Evolutionary conservation across 1,140 invertebrate species (phyloP).

Genomic region (Drosophila mauritiana): DNA sequence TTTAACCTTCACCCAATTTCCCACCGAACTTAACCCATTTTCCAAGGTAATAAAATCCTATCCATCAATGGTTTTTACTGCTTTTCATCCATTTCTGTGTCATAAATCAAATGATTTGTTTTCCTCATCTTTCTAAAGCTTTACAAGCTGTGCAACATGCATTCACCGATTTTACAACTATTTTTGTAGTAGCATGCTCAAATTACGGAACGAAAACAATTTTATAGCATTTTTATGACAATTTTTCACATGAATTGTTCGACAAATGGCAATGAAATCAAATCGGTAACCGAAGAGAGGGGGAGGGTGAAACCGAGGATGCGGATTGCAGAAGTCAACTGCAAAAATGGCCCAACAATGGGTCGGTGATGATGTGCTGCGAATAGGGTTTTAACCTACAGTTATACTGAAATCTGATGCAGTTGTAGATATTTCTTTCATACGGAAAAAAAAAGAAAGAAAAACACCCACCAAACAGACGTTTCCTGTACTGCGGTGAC

Average conservation of each 20-base stretch:
- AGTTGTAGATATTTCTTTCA: constrained; percentile 11
- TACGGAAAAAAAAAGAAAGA: background rate
- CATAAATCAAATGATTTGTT: constrained; percentile 26
- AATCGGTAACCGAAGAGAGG: constrained; percentile 27
- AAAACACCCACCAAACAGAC: constrained; percentile 56
- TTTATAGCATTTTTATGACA: constrained; percentile 82
- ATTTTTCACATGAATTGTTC: constrained; percentile 80
- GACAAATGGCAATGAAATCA: constrained; percentile 41
- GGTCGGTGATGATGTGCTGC: constrained; percentile 31
- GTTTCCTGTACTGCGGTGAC: constrained; percentile 69
- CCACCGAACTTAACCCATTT: constrained; percentile 20
- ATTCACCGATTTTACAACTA: constrained; percentile 51
- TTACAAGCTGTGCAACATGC: constrained; percentile 38
- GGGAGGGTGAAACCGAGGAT: background rate
- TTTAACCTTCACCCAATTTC: constrained; percentile 19
- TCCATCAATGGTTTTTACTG: constrained; percentile 8
- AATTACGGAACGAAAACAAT: constrained; percentile 52
- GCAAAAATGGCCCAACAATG: constrained; percentile 46
- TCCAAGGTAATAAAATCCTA: constrained; percentile 16
- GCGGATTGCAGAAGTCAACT: constrained; percentile 22
- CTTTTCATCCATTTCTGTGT: background rate
- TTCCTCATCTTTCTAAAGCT: constrained; percentile 11
- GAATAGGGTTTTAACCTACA: constrained; percentile 26
- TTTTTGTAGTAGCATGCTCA: constrained; percentile 35
- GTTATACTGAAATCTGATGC: constrained; percentile 40